phyloP scores from a whole-genome alignment of 2,888 invertebrate genomes.

The Archips xylosteana region DNA sequence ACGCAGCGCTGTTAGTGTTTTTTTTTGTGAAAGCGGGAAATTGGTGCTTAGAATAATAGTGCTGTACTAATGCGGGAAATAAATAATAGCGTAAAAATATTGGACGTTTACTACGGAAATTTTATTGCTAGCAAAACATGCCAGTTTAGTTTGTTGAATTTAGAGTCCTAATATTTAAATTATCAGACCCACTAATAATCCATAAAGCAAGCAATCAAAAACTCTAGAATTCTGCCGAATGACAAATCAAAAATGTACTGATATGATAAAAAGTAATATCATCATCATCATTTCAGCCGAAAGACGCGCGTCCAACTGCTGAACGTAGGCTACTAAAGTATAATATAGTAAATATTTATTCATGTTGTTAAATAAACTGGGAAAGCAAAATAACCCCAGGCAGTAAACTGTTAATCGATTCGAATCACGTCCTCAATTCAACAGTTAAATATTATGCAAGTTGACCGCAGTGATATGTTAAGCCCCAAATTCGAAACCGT shows the following conservation, averaged over 20 bases:
- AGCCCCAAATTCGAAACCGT: constrained; percentile 22
- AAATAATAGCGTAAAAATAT: background rate
- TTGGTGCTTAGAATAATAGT: constrained; percentile 27
- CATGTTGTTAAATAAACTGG: background rate
- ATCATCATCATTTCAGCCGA: no score
- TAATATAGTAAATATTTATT: background rate
- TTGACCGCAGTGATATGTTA: constrained; percentile 19
- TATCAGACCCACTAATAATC: background rate
- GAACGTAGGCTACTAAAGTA: no score
- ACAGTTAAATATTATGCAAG: constrained; percentile 3
- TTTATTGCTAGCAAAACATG: background rate
- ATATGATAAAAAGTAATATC: no score
- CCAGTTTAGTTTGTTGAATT: background rate
- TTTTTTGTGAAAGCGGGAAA: constrained; percentile 20
- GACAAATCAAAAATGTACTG: no score
- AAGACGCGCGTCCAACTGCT: no score
- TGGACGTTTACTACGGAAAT: background rate
- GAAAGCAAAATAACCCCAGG: background rate
- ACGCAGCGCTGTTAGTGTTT: constrained; percentile 17
- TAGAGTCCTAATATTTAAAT: background rate
- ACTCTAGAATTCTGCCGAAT: no score
- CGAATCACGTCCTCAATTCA: background rate
- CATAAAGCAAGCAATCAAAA: no score
- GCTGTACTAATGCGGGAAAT: constrained; percentile 11
- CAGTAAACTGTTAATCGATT: background rate